A percentile compares a stretch with the other conserved stretches of the same genome.
Conservation (phyloP, 1,140 invertebrate genomes). For the Drosophila funebris region DNA sequence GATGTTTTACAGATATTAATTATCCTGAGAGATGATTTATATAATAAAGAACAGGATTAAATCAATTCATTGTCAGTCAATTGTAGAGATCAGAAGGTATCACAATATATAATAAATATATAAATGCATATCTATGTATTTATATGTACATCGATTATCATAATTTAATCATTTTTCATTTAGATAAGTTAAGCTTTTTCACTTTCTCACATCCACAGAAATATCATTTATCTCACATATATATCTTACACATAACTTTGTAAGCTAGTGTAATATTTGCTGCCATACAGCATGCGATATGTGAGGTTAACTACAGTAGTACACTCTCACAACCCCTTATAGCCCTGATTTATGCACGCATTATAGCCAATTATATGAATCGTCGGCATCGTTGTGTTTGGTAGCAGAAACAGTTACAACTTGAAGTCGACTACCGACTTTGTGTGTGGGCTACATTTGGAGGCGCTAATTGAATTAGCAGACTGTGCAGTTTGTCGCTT, state of each 20-base stretch:
- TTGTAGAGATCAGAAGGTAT: too few species aligned
- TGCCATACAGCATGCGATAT: constrained; percentile 2
- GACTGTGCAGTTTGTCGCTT: constrained; percentile 14
- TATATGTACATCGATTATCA: too few species aligned
- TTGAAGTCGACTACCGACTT: constrained; percentile 33
- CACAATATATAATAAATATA: too few species aligned
- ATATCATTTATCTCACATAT: too few species aligned
- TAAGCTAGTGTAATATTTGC: constrained; percentile 33
- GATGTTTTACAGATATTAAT: too few species aligned
- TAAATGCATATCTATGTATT: too few species aligned
- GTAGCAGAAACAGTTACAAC: constrained; percentile 5
- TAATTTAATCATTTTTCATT: too few species aligned
- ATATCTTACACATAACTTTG: neutral
- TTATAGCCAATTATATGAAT: constrained; percentile 68
- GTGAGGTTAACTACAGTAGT: constrained; percentile 20
- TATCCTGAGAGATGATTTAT: too few species aligned
- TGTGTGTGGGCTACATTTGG: constrained; percentile 52
- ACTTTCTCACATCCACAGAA: too few species aligned
- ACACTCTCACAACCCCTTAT: constrained; percentile 9
- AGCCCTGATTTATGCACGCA: constrained; percentile 66
- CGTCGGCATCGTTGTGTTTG: neutral
- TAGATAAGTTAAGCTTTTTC: too few species aligned
- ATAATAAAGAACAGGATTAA: too few species aligned
- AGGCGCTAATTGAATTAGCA: constrained; percentile 73
- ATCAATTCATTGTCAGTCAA: too few species aligned